phyloP scores from a whole-genome alignment of 2,113 vertebrate species.

The Tamias sibiricus region DNA sequence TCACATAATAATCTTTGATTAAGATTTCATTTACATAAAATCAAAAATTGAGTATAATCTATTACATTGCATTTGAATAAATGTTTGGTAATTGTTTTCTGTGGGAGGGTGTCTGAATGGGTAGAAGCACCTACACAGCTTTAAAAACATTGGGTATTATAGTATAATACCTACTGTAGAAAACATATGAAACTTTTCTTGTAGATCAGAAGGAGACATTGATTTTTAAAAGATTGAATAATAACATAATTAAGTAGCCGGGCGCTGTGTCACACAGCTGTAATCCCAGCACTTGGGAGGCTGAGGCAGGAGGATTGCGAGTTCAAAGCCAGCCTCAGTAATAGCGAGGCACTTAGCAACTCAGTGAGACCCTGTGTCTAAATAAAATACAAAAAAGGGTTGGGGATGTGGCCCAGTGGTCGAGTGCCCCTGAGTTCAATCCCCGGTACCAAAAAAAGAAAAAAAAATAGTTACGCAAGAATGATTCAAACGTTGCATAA shows the following conservation, averaged over 20 bases:
- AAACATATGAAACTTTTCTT: conserved; percentile 7
- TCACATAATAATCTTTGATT: conserved; percentile 78
- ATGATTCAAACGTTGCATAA: neutral
- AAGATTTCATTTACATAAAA: conserved; percentile 83
- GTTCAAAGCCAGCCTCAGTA: too few species aligned
- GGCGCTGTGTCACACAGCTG: too few species aligned
- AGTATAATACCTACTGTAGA: neutral
- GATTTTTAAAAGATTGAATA: conserved; percentile 34
- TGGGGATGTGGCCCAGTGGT: too few species aligned
- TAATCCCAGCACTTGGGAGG: too few species aligned
- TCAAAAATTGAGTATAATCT: conserved; percentile 74
- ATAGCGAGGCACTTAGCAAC: too few species aligned
- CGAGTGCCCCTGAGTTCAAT: too few species aligned
- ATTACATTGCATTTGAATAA: conserved; percentile 66
- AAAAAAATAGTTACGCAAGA: too few species aligned
- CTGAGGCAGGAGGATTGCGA: too few species aligned
- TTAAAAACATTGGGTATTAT: conserved; percentile 26
- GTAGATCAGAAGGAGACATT: neutral
- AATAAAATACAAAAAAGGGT: too few species aligned
- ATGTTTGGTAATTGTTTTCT: conserved; percentile 27
- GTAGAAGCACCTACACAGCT: neutral
- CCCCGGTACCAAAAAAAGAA: too few species aligned
- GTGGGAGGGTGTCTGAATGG: neutral
- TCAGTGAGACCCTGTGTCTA: too few species aligned
- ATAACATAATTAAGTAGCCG: too few species aligned